Percentiles rank a stretch among this genome's conserved stretches.
These are phyloP conservation scores for Cheilosia impressa DNA, from an alignment of 2,888 invertebrate genomes.

Conservation along the genomic window DNA sequence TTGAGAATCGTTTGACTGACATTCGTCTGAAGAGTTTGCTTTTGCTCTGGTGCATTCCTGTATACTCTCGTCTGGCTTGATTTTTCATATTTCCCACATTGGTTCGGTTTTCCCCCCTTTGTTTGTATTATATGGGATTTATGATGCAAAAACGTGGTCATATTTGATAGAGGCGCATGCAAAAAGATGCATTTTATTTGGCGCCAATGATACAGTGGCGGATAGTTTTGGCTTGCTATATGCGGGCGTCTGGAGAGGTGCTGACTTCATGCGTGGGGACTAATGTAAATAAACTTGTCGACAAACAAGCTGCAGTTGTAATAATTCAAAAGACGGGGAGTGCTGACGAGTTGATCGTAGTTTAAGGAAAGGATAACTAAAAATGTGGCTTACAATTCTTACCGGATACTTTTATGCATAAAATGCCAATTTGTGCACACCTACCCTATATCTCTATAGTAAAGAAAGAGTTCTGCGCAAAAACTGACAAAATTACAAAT, in stretches of 20 bases:
- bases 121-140: conserved; percentile 26
- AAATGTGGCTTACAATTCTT: no score
- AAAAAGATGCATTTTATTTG: conserved; percentile 15
- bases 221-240: conserved; percentile 18
- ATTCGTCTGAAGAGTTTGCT: conserved; percentile 38
- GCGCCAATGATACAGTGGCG: conserved; percentile 31
- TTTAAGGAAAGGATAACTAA: no score
- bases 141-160: conserved; percentile 29
- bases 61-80: background rate
- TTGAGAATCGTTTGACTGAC: conserved; percentile 41
- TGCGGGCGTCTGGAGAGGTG: conserved; percentile 16
- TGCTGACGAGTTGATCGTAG: no score
- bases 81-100: conserved; percentile 14
- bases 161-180: conserved; percentile 19
- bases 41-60: conserved; percentile 7
- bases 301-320: background rate
- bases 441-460: no score
- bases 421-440: no score
- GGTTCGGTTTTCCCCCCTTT: conserved; percentile 22
- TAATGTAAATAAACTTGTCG: conserved; percentile 13
- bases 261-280: conserved; percentile 6
- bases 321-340: background rate
- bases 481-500: no score
- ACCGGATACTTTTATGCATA: no score
- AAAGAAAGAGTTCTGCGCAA: background rate